phyloP scores from a whole-genome alignment of 2,113 vertebrate species.

The Salvelinus alpinus region DNA sequence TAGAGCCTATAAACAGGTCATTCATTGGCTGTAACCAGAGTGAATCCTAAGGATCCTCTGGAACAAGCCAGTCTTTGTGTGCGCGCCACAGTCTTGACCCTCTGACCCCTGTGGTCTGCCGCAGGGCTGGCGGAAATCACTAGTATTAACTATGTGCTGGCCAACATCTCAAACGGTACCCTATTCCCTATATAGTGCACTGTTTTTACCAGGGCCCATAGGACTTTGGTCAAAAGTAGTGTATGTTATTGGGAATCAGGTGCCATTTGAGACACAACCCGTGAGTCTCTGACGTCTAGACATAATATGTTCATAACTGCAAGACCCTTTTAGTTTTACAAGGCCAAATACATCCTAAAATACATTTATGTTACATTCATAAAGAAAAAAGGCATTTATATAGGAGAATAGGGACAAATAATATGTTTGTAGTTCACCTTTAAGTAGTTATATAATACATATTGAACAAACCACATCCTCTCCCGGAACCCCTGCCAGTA shows the following conservation, averaged over 20 bases:
- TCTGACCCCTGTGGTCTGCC: conserved; percentile 34
- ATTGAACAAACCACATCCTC: background rate
- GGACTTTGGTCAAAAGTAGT: too few species aligned
- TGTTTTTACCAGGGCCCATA: too few species aligned
- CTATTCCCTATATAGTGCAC: too few species aligned
- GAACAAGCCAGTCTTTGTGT: conserved; percentile 54
- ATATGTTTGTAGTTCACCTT: background rate
- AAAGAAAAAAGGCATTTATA: background rate
- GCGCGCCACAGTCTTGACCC: conserved; percentile 22
- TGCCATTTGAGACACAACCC: background rate
- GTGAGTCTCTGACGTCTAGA: background rate
- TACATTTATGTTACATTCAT: background rate
- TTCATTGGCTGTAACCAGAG: conserved; percentile 11
- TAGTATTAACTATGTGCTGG: conserved; percentile 10
- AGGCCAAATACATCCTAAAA: background rate
- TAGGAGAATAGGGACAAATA: background rate
- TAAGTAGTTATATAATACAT: background rate
- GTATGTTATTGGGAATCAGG: too few species aligned
- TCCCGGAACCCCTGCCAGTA: conserved; percentile 21
- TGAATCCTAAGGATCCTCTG: conserved; percentile 5
- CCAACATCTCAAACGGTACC: too few species aligned
- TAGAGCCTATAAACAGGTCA: conserved; percentile 2
- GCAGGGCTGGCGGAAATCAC: conserved; percentile 40
- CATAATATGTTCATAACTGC: background rate
- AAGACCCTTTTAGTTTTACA: background rate